Evolutionary conservation across 37 sponge, comb jelly and placozoan genomes (phyloP).

Genomic region (Amphimedon queenslandica): DNA sequence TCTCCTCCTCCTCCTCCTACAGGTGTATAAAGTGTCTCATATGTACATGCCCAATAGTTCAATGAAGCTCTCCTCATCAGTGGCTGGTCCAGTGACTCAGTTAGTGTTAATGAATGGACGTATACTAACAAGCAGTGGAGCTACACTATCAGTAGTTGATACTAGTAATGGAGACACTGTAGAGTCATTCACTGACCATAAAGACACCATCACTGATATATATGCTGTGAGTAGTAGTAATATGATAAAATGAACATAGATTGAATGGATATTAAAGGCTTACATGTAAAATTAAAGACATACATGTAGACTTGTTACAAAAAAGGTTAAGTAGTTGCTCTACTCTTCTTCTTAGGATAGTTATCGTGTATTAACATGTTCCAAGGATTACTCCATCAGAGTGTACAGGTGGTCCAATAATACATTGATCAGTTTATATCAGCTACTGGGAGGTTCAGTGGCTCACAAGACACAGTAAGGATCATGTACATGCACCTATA

Average conservation of each 20-base stretch:
- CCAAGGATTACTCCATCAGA: constrained; percentile 78
- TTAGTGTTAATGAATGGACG: constrained; percentile 15
- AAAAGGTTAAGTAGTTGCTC: too few relatives aligned
- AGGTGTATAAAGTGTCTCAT: constrained; percentile 5
- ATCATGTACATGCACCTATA: too few relatives aligned
- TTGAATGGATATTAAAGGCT: too few relatives aligned
- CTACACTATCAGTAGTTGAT: constrained; percentile 25
- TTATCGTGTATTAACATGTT: constrained; percentile 68
- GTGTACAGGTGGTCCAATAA: constrained; percentile 62
- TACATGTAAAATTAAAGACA: background rate
- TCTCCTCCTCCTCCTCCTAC: constrained; percentile 7
- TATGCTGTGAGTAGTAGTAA: constrained; percentile 37
- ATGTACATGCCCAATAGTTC: constrained; percentile 24
- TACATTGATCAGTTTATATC: constrained; percentile 65
- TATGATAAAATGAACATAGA: background rate
- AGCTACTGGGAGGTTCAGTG: constrained; percentile 82
- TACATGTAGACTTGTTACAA: background rate
- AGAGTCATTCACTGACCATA: constrained; percentile 43
- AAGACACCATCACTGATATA: constrained; percentile 42
- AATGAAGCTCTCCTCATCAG: background rate
- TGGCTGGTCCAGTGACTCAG: background rate
- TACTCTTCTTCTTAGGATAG: constrained; percentile 27
- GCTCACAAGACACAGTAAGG: constrained; percentile 69
- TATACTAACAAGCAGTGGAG: constrained; percentile 14
- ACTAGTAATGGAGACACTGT: background rate